Conservation (phyloP, 2,888 invertebrate genomes). For the Cantharis nigra region DNA sequence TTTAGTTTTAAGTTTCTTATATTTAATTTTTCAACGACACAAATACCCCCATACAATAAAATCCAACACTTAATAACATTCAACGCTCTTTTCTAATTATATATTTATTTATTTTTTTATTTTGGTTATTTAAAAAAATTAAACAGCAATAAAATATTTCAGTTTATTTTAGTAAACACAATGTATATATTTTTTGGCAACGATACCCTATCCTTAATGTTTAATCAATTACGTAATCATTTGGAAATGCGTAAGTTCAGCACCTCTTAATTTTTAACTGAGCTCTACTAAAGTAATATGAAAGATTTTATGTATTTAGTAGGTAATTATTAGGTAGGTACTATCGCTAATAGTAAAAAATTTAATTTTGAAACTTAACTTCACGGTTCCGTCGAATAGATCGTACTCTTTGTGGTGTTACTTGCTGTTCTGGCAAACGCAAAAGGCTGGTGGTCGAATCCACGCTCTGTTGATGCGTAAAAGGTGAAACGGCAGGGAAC, state of each 20-base stretch:
- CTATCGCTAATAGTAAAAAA: neutral
- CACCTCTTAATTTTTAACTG: neutral
- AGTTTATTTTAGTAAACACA: neutral
- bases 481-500: slow-evolving; percentile 72
- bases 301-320: neutral
- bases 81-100: neutral
- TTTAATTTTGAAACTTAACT: slow-evolving; percentile 56
- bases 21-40: neutral
- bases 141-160: neutral
- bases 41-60: neutral
- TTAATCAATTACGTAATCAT: neutral
- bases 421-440: slow-evolving; percentile 49
- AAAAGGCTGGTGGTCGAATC: slow-evolving; percentile 57
- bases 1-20: neutral
- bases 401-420: slow-evolving; percentile 51
- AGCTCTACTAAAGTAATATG: neutral
- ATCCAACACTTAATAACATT: neutral
- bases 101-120: neutral
- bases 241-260: neutral
- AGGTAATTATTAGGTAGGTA: neutral
- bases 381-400: slow-evolving; percentile 60
- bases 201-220: neutral
- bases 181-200: slow-evolving; percentile 1
- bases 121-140: neutral
- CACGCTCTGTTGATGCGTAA: slow-evolving; percentile 44